Evolutionary conservation across 2,113 vertebrate species (phyloP).

Genomic region (Rostratula benghalensis): DNA sequence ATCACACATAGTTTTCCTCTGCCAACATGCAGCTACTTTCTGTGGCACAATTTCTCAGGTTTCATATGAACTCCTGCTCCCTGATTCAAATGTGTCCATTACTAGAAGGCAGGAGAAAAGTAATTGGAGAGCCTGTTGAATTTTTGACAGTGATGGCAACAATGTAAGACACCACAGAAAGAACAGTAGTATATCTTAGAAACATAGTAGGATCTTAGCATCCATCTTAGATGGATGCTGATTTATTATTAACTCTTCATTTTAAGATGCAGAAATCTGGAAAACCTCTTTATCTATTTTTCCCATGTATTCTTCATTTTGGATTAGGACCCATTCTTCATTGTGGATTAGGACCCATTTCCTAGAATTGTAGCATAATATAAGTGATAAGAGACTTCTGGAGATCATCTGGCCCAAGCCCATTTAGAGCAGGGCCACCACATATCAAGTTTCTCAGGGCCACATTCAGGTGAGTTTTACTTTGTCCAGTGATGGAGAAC

Average conservation of each 20-base stretch:
- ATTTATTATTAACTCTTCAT: not conserved
- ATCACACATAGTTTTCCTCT: not conserved
- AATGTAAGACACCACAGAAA: not conserved
- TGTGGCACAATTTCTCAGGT: not conserved
- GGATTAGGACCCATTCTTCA: not conserved
- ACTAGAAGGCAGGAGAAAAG: not conserved
- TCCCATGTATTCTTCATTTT: not conserved
- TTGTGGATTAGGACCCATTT: not conserved
- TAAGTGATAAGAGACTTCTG: not conserved
- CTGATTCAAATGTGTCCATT: not conserved
- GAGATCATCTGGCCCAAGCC: not conserved
- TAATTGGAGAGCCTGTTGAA: not conserved
- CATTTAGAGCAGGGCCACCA: not conserved
- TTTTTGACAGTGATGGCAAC: not conserved
- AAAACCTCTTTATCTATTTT: not conserved
- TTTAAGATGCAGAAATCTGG: not conserved
- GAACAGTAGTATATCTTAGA: not conserved
- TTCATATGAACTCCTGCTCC: not conserved
- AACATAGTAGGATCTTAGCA: not conserved
- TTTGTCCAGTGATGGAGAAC: not conserved
- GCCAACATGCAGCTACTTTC: not conserved
- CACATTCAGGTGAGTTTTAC: not conserved
- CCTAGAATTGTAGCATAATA: not conserved
- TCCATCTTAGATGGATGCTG: not conserved
- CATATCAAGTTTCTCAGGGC: not conserved